Conservation (phyloP, 35 echinoderm and acorn worm genomes). For the Diadema setosum region DNA sequence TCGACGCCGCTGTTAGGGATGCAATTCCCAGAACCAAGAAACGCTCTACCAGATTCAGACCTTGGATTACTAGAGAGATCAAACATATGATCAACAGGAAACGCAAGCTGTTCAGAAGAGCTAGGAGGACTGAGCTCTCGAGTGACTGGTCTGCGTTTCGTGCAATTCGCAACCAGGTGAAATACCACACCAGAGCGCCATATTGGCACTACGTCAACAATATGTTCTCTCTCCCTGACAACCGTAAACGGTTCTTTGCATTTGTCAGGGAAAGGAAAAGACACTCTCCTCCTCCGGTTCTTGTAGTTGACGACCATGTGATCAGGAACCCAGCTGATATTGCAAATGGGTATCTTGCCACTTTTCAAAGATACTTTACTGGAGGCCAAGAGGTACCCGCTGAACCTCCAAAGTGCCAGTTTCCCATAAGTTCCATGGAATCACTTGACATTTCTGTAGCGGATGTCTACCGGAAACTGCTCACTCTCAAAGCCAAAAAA, state of each 20-base stretch:
- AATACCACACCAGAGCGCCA: background rate
- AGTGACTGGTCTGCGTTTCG: background rate
- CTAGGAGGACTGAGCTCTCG: background rate
- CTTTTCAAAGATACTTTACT: background rate
- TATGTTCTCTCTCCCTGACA: background rate
- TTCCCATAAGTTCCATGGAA: background rate
- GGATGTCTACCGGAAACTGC: background rate
- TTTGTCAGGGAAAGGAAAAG: background rate
- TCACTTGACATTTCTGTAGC: background rate
- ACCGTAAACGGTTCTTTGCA: slow-evolving; percentile 10
- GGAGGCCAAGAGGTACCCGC: background rate
- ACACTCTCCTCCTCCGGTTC: background rate
- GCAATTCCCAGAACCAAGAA: background rate
- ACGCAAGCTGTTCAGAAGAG: background rate
- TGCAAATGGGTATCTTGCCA: background rate
- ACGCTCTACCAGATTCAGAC: background rate
- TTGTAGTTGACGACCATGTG: background rate
- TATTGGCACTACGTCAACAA: slow-evolving; percentile 6
- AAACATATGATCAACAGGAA: background rate
- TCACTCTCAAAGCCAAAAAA: background rate
- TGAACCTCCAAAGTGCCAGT: background rate
- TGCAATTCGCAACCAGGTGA: background rate
- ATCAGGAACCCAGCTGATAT: slow-evolving; percentile 9
- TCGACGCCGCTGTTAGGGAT: background rate
- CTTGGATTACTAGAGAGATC: background rate